phyloP scores from a whole-genome alignment of 2,113 vertebrate species.

The Leucopternis melanops region DNA sequence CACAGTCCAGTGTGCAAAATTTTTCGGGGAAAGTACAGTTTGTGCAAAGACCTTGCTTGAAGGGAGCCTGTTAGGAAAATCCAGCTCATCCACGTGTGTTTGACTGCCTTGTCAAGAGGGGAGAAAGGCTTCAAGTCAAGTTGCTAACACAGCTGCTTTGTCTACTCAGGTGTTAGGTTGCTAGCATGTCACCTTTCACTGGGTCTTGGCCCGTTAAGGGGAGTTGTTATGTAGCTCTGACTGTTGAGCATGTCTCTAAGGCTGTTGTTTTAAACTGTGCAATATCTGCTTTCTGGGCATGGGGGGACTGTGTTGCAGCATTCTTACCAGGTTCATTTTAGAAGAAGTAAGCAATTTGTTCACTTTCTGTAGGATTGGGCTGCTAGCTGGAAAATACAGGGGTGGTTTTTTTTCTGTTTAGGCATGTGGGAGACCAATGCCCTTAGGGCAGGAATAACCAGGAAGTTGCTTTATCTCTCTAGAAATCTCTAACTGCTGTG shows the following conservation, averaged over 20 bases:
- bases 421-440: neutral
- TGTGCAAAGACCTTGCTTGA: too few species aligned
- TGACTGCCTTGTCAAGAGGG: neutral
- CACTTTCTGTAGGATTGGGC: neutral
- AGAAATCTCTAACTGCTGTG: neutral
- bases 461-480: neutral
- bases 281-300: neutral
- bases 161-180: rapidly evolving
- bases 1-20: rapidly evolving
- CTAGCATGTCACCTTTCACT: neutral
- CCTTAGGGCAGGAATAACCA: neutral
- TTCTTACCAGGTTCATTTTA: neutral
- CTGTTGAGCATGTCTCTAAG: rapidly evolving
- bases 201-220: rapidly evolving
- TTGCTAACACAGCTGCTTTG: rapidly evolving
- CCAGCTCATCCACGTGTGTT: rapidly evolving
- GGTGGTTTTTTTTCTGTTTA: neutral
- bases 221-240: rapidly evolving
- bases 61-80: too few species aligned
- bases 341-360: neutral
- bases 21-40: rapidly evolving
- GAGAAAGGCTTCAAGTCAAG: neutral
- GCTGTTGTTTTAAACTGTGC: neutral
- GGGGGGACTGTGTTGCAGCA: too few species aligned
- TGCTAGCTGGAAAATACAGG: neutral